Conservation (phyloP, 1,140 invertebrate species). For the Lordiphosa collinella region DNA sequence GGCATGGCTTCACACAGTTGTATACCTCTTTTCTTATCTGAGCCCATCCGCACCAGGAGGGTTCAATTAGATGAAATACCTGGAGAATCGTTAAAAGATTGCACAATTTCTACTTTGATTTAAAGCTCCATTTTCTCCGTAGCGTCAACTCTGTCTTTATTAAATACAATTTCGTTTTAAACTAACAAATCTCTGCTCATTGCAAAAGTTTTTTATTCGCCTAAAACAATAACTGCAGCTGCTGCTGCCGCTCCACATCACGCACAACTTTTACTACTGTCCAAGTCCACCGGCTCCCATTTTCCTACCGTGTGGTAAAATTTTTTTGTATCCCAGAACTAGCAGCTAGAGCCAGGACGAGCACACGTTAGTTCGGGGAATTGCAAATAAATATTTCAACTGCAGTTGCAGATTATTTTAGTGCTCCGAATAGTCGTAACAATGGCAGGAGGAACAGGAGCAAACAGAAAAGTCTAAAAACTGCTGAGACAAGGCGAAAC, state of each 20-base stretch:
- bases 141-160: no score
- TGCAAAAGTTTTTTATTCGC: conserved; percentile 17
- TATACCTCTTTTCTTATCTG: no score
- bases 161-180: neutral
- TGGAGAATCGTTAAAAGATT: no score
- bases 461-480: conserved; percentile 35
- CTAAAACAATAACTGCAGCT: conserved; percentile 55
- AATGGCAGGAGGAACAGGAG: conserved; percentile 21
- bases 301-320: conserved; percentile 10
- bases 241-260: conserved; percentile 16
- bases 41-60: no score
- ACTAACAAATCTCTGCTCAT: conserved; percentile 3
- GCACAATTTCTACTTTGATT: no score
- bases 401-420: conserved; percentile 77
- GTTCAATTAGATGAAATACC: no score
- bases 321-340: conserved; percentile 22
- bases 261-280: conserved; percentile 35
- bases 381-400: conserved; percentile 79
- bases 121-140: no score
- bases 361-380: conserved; percentile 69
- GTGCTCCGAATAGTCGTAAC: conserved; percentile 54
- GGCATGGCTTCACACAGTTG: no score
- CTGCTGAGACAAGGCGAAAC: conserved; percentile 38
- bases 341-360: neutral
- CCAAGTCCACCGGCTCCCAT: neutral